phyloP scores from a whole-genome alignment of 2,113 vertebrate species.

The Phoenicopterus ruber region DNA sequence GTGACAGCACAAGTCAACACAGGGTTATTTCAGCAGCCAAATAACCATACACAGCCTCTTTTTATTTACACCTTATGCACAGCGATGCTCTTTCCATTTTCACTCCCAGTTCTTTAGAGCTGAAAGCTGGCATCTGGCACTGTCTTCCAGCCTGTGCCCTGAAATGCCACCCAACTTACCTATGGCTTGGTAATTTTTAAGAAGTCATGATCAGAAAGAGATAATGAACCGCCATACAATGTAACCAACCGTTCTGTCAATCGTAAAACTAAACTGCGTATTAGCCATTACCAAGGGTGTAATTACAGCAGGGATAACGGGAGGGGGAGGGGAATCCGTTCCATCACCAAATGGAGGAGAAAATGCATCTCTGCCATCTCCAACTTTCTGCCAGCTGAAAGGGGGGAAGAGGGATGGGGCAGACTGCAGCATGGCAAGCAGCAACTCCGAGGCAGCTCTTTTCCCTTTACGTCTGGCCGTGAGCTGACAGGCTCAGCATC shows the following conservation, averaged over 20 bases:
- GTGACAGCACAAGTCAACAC: conserved; percentile 12
- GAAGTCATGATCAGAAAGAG: background rate
- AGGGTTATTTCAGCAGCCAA: background rate
- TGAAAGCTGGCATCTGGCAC: background rate
- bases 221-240: rapidly evolving
- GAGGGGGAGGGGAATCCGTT: background rate
- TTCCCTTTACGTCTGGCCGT: background rate
- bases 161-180: background rate
- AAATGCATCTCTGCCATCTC: background rate
- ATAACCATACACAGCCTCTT: background rate
- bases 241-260: background rate
- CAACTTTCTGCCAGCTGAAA: conserved; percentile 27
- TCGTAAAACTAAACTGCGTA: background rate
- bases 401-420: background rate
- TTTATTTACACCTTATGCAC: background rate
- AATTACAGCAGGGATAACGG: background rate
- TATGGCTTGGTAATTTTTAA: background rate
- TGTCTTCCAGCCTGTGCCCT: background rate
- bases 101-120: background rate
- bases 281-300: background rate
- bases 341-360: background rate
- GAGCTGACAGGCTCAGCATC: background rate
- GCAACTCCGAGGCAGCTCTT: background rate
- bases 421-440: background rate
- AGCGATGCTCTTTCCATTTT: background rate